A percentile compares a stretch with the other conserved stretches of the same genome.
Conservation (phyloP, 1,140 invertebrate species). For the Elysia chlorotica region DNA sequence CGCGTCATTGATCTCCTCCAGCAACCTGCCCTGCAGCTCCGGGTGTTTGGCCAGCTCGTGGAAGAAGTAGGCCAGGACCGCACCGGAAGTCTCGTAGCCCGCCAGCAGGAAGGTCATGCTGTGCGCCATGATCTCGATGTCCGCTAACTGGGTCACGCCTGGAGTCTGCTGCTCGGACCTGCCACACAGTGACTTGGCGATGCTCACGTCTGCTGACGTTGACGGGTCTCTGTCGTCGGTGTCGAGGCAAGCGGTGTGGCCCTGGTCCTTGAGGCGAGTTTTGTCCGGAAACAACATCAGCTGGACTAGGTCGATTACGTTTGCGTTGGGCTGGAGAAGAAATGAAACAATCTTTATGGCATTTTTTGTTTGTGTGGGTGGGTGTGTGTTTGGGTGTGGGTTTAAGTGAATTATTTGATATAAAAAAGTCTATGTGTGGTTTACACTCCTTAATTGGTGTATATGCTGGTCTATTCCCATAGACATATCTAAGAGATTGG, state of each 20-base stretch:
- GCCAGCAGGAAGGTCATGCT: constrained; percentile 56
- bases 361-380: too few relatives aligned
- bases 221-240: too few relatives aligned
- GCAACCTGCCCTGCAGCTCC: constrained; percentile 61
- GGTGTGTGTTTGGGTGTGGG: too few relatives aligned
- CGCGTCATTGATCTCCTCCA: constrained; percentile 53
- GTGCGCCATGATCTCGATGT: constrained; percentile 55
- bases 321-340: constrained; percentile 33
- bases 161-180: too few relatives aligned
- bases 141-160: too few relatives aligned
- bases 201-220: not conserved
- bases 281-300: constrained; percentile 49
- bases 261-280: constrained; percentile 1
- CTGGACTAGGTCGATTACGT: constrained; percentile 46
- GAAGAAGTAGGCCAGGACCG: constrained; percentile 61
- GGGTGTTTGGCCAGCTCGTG: constrained; percentile 63
- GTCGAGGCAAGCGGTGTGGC: too few relatives aligned
- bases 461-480: too few relatives aligned
- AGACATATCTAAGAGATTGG: too few relatives aligned
- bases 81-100: constrained; percentile 64
- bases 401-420: not conserved
- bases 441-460: too few relatives aligned
- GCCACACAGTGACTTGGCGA: constrained; percentile 35
- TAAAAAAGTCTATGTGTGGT: too few relatives aligned
- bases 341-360: too few relatives aligned